A percentile compares a stretch with the other conserved stretches of the same genome.
Evolutionary conservation across 2,888 invertebrate genomes (phyloP).

Genomic region (Pachymerium ferrugineum): DNA sequence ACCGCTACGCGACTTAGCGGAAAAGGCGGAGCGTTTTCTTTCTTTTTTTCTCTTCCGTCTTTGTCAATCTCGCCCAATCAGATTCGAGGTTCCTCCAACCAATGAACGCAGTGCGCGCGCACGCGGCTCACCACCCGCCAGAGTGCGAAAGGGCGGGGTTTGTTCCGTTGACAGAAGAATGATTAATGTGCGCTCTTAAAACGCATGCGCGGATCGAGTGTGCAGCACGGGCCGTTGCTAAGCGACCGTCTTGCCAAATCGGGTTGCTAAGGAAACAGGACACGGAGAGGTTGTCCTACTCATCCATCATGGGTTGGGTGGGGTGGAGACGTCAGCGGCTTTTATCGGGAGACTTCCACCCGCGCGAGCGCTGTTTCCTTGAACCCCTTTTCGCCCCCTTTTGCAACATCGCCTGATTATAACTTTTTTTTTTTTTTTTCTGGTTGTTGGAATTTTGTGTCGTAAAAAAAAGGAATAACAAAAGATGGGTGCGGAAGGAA

Average conservation of each 20-base stretch:
- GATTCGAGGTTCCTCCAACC: not conserved
- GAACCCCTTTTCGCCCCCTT: not conserved
- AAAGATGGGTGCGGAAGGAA: conserved; percentile 1
- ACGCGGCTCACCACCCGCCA: not conserved
- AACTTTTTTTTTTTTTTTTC: not conserved
- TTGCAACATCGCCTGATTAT: not conserved
- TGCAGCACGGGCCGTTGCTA: conserved; percentile 8
- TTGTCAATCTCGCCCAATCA: too few relatives aligned
- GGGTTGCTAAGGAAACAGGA: conserved; percentile 13
- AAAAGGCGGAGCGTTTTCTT: not conserved
- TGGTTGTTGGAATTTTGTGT: not conserved
- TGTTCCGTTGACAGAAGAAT: not conserved
- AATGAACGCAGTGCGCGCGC: not conserved
- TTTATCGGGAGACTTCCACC: conserved; percentile 2
- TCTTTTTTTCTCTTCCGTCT: too few relatives aligned
- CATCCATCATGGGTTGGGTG: conserved; percentile 8
- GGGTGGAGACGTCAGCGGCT: conserved; percentile 13
- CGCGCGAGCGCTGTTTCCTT: conserved; percentile 3
- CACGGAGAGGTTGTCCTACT: conserved; percentile 13
- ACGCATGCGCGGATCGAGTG: not conserved
- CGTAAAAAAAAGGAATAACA: conserved; percentile 8
- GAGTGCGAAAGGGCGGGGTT: not conserved
- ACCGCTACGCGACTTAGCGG: not conserved
- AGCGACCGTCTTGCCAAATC: conserved; percentile 3
- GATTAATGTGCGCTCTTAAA: not conserved